Evolutionary conservation across 2,797 vertebrate genomes (phyloP).

Genomic region (Pangasius macronema): DNA sequence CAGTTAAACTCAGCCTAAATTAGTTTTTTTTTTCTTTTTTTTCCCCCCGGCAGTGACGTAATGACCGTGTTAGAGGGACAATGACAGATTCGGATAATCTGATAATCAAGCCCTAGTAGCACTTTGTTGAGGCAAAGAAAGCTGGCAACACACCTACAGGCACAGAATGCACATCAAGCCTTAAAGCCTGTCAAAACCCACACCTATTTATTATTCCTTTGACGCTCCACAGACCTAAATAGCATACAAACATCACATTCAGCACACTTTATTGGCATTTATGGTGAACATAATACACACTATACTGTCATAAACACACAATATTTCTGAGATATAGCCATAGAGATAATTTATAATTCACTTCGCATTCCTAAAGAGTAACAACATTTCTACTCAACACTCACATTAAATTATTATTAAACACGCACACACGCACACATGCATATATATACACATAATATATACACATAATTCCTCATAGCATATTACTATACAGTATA

Average conservation of each 20-base stretch:
- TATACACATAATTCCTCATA: too few species aligned
- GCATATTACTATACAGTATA: too few species aligned
- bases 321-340: neutral
- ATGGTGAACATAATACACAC: neutral
- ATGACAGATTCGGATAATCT: constrained; percentile 65
- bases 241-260: neutral
- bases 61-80: constrained; percentile 62
- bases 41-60: constrained; percentile 30
- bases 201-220: neutral
- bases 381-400: neutral
- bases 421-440: neutral
- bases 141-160: neutral
- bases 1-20: constrained; percentile 73
- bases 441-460: too few species aligned
- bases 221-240: neutral
- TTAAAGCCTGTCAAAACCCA: neutral
- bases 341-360: neutral
- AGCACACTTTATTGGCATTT: neutral
- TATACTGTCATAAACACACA: neutral
- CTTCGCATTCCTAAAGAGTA: neutral
- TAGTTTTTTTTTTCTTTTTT: constrained; percentile 66
- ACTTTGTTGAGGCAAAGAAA: constrained; percentile 20
- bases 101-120: constrained; percentile 55
- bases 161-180: neutral
- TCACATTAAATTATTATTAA: neutral